A percentile compares a stretch with the other conserved stretches of the same genome.
Conservation (phyloP, 2,797 vertebrate species). For the Eurystomus glaucurus region DNA sequence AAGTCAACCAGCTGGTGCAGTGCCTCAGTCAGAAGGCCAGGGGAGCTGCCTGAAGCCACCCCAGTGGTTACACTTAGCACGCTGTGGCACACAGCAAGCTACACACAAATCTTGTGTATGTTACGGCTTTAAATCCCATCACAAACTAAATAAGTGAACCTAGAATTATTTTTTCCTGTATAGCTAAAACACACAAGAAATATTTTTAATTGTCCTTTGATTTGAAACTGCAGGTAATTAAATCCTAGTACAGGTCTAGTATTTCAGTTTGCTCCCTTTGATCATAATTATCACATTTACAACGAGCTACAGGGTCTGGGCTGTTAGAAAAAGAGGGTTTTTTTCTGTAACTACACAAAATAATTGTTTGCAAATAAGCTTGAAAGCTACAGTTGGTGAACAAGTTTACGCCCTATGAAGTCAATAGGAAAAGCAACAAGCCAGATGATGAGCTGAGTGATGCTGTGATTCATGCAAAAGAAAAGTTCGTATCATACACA, state of each 20-base stretch:
- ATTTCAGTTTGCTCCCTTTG: conserved; percentile 2
- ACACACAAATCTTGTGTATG: not conserved
- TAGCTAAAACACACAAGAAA: not conserved
- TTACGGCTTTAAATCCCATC: not conserved
- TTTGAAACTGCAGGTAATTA: conserved; percentile 37
- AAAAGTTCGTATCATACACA: not conserved
- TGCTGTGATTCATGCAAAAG: not conserved
- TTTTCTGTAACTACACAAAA: not conserved
- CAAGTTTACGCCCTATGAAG: not conserved
- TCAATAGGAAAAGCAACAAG: not conserved
- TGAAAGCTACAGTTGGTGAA: not conserved
- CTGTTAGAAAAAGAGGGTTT: not conserved
- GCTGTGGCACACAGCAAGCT: not conserved
- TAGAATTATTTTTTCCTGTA: not conserved
- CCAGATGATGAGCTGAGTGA: not conserved
- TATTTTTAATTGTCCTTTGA: not conserved
- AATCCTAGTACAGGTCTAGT: not conserved
- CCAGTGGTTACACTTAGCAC: not conserved
- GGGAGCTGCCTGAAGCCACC: not conserved
- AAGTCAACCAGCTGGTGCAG: not conserved
- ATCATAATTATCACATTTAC: conserved; percentile 3
- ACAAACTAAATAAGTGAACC: not conserved
- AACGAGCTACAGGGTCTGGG: not conserved
- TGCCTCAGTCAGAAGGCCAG: not conserved
- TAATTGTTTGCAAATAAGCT: conserved; percentile 13